Base-by-base conservation (phyloP, 1,140 invertebrate genomes). In the Thaumetopoea pityocampa region DNA sequence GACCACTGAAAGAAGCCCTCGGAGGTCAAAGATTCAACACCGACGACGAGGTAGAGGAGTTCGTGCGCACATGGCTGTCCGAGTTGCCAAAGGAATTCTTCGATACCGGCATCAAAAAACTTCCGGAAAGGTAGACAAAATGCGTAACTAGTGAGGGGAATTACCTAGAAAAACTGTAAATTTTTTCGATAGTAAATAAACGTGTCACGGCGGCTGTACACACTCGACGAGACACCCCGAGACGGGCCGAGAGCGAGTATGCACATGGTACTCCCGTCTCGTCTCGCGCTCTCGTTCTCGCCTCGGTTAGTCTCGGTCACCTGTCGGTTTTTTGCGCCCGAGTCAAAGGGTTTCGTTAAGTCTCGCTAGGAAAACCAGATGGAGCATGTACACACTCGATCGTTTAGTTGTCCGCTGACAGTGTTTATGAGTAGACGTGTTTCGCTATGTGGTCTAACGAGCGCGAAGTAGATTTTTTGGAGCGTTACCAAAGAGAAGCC, bases 261-360 rank as follows among this genome's bases (percentile, higher is more conserved):
- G 36, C 29, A 28, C 35, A 41, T 2, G 26, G 22, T 11, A 26
- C 29, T 41, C 42, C 37, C 42, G 42, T 34, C 32, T 45, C 15
- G 41, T 34, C 38, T 29, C 33, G 22, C 23, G 11, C 38, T 30
- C 46, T 49, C 32, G 37, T 23, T 16, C 46, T 42, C 32, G 40
- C 26, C 40, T 51, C 40, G 48, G 26, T 38, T 15, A 9, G 6
- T 41, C 43, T 52, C 43, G 42, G 43, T 30, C 5, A 37, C 43
- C 17, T 37, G 42, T 52, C 37, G 43, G 50, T 46, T 46, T 51
- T n/a, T n/a, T n/a, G n/a, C n/a, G n/a, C n/a, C n/a, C n/a, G n/a
- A n/a, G n/a, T n/a, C n/a, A n/a, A n/a, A 51, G 34, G 34, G 35
- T 44, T 41, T 51, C 41, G 41, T 51, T 38, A 12, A 29, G 7